Percentiles rank a stretch among this genome's conserved stretches.
These are phyloP conservation scores for Nematostella vectensis DNA, from an alignment of 92 coral and sea anemone species.

Conservation along the genomic window DNA sequence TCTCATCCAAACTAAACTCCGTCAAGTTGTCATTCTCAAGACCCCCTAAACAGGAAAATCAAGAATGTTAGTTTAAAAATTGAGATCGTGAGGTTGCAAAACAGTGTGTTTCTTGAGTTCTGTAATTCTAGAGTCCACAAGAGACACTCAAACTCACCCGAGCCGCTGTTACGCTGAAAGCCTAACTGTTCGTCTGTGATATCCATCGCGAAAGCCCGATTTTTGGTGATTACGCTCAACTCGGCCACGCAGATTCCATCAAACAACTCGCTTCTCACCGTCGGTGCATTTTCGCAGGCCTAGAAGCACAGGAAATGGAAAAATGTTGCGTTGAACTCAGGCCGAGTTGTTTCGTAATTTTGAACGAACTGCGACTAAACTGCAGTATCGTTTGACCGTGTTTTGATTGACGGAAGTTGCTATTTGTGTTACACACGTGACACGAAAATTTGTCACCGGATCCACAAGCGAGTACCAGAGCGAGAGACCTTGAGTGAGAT, in stretches of 20 bases:
- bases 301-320: neutral
- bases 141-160: neutral
- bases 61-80: neutral
- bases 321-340: no score
- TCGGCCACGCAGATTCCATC: no score
- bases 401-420: slow-evolving; percentile 2
- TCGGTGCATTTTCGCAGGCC: neutral
- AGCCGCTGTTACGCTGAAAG: neutral
- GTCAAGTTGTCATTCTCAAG: neutral
- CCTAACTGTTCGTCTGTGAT: neutral
- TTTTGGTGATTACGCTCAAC: no score
- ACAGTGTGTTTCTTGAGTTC: neutral
- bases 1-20: neutral
- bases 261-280: neutral
- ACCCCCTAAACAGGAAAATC: neutral
- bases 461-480: no score
- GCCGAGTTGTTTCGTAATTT: neutral
- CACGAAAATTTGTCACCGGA: neutral
- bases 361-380: neutral
- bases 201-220: slow-evolving; percentile 3
- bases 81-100: neutral
- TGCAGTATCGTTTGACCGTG: slow-evolving; percentile 3
- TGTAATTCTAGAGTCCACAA: neutral
- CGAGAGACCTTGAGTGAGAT: no score
- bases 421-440: slow-evolving; percentile 7